Evolutionary conservation across 2,888 invertebrate genomes (phyloP).

Genomic region (Epirrita christyi): DNA sequence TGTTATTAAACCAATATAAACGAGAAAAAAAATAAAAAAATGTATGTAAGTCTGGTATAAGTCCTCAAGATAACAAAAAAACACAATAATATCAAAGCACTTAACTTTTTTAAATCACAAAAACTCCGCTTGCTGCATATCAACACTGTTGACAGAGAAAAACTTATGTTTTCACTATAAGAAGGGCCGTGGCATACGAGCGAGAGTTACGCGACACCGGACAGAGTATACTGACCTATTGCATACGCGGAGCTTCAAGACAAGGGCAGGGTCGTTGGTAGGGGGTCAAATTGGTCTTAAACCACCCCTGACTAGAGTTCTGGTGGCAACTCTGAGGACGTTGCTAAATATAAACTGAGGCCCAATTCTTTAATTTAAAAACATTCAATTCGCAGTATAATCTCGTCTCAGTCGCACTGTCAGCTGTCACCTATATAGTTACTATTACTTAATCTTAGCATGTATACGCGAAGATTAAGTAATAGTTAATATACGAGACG

Average conservation of each 20-base stretch:
- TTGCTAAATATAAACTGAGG: too few relatives aligned
- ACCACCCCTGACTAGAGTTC: not conserved
- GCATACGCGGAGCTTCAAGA: conserved; percentile 11
- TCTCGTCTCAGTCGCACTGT: too few relatives aligned
- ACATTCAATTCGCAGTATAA: too few relatives aligned
- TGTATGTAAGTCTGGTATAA: too few relatives aligned
- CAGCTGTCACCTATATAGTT: too few relatives aligned
- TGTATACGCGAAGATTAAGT: too few relatives aligned
- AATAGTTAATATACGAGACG: too few relatives aligned
- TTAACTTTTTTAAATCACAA: conserved; percentile 4
- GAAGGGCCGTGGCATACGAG: not conserved
- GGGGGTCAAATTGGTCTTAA: not conserved
- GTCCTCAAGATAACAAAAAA: too few relatives aligned
- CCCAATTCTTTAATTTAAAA: too few relatives aligned
- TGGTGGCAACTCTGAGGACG: not conserved
- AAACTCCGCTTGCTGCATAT: not conserved
- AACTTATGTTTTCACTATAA: conserved; percentile 6
- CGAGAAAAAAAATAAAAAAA: too few relatives aligned
- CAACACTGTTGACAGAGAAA: not conserved
- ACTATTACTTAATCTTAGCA: too few relatives aligned
- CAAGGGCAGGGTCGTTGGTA: conserved; percentile 5
- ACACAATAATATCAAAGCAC: not conserved
- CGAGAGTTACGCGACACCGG: not conserved
- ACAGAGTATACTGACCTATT: conserved; percentile 19
- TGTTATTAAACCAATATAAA: too few relatives aligned